A percentile compares a stretch with the other conserved stretches of the same genome.
Evolutionary conservation across 2,888 invertebrate species (phyloP).

Genomic region (Prosopocoilus inquinatus): DNA sequence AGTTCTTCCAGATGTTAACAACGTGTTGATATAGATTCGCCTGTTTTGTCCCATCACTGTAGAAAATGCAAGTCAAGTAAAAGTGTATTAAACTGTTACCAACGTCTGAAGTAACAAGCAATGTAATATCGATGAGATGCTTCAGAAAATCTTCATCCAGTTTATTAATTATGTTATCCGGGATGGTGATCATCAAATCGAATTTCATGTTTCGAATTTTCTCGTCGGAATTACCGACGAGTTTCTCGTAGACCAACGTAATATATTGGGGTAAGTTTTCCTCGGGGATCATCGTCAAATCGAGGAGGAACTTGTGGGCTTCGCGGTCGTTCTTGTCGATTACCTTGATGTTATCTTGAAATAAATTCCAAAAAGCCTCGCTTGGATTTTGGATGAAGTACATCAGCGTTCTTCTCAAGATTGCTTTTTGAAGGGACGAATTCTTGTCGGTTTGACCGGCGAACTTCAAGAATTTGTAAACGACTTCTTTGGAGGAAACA

Average conservation of each 20-base stretch:
- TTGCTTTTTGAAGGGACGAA: neutral
- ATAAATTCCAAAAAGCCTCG: neutral
- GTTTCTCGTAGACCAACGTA: neutral
- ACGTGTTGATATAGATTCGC: neutral
- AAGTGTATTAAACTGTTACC: neutral
- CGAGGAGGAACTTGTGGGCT: neutral
- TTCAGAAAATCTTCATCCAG: slow-evolving; percentile 7
- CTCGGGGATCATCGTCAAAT: neutral
- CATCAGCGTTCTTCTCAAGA: neutral
- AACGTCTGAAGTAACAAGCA: neutral
- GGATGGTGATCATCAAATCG: neutral
- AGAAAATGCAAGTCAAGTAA: slow-evolving; percentile 8
- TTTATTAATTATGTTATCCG: neutral
- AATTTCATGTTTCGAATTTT: neutral
- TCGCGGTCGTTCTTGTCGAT: neutral
- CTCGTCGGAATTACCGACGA: neutral
- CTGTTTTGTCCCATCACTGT: neutral
- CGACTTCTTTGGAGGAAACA: neutral
- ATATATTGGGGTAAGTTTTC: neutral
- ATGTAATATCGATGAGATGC: neutral
- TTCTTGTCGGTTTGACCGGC: neutral
- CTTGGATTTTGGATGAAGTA: neutral
- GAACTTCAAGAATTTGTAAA: neutral
- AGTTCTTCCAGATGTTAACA: neutral
- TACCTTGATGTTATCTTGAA: neutral